Conservation (phyloP, 1,140 invertebrate genomes). For the Drosophila grimshawi region DNA sequence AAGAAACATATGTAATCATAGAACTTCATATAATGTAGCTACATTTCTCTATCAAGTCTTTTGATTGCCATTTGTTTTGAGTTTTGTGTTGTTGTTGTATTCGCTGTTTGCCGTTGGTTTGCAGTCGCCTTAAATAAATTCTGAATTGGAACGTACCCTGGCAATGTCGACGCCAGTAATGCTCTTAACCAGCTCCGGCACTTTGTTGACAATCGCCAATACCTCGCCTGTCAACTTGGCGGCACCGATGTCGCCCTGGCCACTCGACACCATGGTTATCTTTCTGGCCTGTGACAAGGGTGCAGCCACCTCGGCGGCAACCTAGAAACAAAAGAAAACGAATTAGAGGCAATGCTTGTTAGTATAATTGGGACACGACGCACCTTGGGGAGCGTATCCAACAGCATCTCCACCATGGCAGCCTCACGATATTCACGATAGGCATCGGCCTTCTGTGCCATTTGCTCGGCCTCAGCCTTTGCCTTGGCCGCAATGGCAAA, state of each 20-base stretch:
- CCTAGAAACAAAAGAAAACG: conserved; percentile 85
- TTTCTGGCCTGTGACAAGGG: conserved; percentile 96
- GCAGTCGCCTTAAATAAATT: conserved; percentile 77
- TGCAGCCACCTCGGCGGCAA: conserved; percentile 97
- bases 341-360: conserved; percentile 5
- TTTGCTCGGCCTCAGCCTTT: conserved; percentile 97
- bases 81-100: conserved; percentile 8
- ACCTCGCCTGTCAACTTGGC: conserved; percentile 97
- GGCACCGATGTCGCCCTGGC: conserved; percentile 95
- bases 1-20: conserved; percentile 36
- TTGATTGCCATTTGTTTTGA: conserved; percentile 79
- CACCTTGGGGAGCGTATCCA: conserved; percentile 98
- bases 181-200: conserved; percentile 94
- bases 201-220: conserved; percentile 94
- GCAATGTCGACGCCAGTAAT: conserved; percentile 97
- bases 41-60: conserved; percentile 74
- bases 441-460: conserved; percentile 98
- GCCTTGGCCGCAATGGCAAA: conserved; percentile 97
- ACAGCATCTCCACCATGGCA: conserved; percentile 98
- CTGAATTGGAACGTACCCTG: conserved; percentile 87
- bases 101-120: conserved; percentile 33
- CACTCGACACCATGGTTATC: conserved; percentile 97
- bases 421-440: conserved; percentile 98
- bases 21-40: conserved; percentile 46
- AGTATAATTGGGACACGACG: background rate